phyloP scores from a whole-genome alignment of 2,113 vertebrate genomes.

The Capreolus pygargus region DNA sequence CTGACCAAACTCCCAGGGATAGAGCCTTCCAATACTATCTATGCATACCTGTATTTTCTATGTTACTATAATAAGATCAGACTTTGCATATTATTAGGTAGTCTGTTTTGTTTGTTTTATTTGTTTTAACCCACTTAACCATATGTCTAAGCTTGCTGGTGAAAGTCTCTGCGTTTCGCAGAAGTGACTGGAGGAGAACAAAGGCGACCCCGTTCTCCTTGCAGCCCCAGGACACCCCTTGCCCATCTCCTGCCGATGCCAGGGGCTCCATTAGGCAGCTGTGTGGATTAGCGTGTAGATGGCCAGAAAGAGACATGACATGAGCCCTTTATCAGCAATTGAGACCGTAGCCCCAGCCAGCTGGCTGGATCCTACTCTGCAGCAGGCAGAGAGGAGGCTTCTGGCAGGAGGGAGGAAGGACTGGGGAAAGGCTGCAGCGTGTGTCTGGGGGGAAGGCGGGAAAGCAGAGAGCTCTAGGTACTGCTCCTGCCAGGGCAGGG shows the following conservation, averaged over 20 bases:
- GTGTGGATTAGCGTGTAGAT: background rate
- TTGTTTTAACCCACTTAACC: background rate
- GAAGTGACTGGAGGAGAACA: background rate
- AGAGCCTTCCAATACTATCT: background rate
- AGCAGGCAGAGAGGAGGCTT: background rate
- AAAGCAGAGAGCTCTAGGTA: background rate
- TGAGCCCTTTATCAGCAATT: background rate
- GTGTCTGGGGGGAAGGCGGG: background rate
- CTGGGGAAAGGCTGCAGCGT: fast-evolving
- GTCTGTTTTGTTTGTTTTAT: background rate
- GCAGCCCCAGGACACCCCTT: background rate
- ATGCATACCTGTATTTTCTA: background rate
- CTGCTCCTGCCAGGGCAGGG: background rate
- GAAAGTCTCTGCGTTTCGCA: background rate
- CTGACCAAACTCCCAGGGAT: background rate
- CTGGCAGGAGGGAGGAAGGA: background rate
- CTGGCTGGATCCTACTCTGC: background rate
- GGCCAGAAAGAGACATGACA: fast-evolving
- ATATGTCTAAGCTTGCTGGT: background rate
- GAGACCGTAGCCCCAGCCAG: background rate
- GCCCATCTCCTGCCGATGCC: background rate
- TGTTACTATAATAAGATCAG: background rate
- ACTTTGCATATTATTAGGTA: background rate
- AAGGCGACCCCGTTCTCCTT: background rate
- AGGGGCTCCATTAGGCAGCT: background rate